These are phyloP conservation scores for Geodia barretti DNA, from an alignment of 37 sponge, comb jelly and placozoan species.

Conservation along the genomic window DNA sequence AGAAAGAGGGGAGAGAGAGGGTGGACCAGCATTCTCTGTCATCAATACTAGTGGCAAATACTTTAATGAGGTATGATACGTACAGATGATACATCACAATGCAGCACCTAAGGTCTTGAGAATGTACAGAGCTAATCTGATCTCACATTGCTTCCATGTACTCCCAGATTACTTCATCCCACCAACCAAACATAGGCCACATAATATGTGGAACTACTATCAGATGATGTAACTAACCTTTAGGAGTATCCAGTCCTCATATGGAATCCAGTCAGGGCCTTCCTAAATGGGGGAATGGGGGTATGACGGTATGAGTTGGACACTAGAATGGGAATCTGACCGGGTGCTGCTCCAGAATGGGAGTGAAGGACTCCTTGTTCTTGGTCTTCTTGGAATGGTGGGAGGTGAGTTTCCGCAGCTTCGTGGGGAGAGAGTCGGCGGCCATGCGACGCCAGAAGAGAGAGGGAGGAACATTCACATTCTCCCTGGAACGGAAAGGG, in stretches of 20 bases:
- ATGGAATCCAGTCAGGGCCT: constrained; percentile 66
- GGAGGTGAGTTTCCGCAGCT: constrained; percentile 57
- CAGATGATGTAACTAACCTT: constrained; percentile 52
- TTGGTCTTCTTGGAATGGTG: constrained; percentile 74
- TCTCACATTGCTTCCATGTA: too few species aligned
- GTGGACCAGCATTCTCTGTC: neutral
- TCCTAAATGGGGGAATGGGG: constrained; percentile 43
- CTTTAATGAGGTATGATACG: too few species aligned
- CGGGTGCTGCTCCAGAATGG: constrained; percentile 61
- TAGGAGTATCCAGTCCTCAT: constrained; percentile 85
- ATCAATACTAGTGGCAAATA: neutral
- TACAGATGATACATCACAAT: too few species aligned
- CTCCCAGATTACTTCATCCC: too few species aligned
- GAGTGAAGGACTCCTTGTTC: constrained; percentile 74
- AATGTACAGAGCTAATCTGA: too few species aligned
- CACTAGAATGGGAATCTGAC: constrained; percentile 16
- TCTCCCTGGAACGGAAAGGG: constrained; percentile 58
- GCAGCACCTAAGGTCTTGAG: too few species aligned
- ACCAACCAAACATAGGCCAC: neutral
- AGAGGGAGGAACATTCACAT: constrained; percentile 53
- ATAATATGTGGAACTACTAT: neutral
- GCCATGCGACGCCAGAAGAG: constrained; percentile 72
- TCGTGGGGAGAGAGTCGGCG: constrained; percentile 58
- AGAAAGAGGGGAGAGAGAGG: neutral
- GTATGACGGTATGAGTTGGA: neutral